Base-by-base conservation (phyloP, 2,797 vertebrate genomes). In the Hephaestus fuliginosus region DNA sequence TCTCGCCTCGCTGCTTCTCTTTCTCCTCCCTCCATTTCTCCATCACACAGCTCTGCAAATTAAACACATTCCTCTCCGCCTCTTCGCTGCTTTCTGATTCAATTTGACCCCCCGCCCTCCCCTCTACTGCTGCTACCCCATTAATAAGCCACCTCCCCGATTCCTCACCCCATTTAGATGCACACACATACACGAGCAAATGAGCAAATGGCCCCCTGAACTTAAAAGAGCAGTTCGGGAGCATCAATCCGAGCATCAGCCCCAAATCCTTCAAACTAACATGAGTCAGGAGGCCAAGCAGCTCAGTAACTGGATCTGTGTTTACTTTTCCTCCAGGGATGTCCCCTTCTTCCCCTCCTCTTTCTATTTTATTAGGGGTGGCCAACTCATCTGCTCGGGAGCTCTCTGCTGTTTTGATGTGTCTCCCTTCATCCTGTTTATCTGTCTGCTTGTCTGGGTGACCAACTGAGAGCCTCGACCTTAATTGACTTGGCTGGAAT, bases 401-500 rank as follows among this genome's bases (percentile, higher is more conserved):
- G 68, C 80, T 36, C 69, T 63, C n/a, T 60, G 53, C 55, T 83
- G 89, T 90, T 90, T 88, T 84, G 81, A 91, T 83, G 90, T 78
- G 88, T 90, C 89, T 81, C 65, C 66, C 89, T 78, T 81, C 88
- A 81, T 91, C 91, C 89, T 90, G 92, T 93, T 93, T 92, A 88
- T 91, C 92, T 91, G 90, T 94, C 92, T 93, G 89, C 82, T 74
- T 46, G 86, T 85, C 89, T 80, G 81, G 74, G 41, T 75, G 79
- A 72, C 70, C 82, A 58, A 69, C 88, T 4, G 62, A 86, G 74
- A 80, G 80, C 49, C 72, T 74, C 61, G 73, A 65, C 71, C 85
- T 84, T 88, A 85, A 92, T 89, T 90, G 92, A 93, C 89, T 92
- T 65, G 86, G 87, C 84, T 86, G 89, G 91, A 92, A 88, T 92